These are phyloP conservation scores for Acanthosepion esculentum DNA, from an alignment of 2,888 invertebrate genomes.

Conservation along the genomic window DNA sequence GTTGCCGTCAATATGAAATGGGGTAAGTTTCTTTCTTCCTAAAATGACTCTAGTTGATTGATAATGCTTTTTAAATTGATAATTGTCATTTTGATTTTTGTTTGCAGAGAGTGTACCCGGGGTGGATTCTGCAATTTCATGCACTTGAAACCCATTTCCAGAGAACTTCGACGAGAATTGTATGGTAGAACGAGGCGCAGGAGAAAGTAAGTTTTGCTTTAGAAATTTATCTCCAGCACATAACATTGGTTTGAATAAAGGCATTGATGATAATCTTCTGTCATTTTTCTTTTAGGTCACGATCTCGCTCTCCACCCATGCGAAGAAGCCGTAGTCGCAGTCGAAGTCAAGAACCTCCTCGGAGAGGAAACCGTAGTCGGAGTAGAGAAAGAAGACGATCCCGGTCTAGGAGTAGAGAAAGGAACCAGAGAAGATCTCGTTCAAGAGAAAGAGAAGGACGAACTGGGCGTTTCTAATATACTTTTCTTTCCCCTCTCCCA, in stretches of 20 bases:
- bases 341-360: constrained; percentile 58
- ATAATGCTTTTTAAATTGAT: too few species aligned
- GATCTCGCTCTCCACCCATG: constrained; percentile 66
- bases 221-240: not conserved
- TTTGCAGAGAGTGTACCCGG: constrained; percentile 89
- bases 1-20: constrained; percentile 99
- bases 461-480: constrained; percentile 56
- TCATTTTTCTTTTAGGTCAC: constrained; percentile 52
- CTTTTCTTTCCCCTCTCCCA: too few species aligned
- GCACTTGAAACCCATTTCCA: constrained; percentile 98
- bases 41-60: not conserved
- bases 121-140: constrained; percentile 99
- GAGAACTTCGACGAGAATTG: constrained; percentile 88
- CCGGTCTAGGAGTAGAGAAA: constrained; percentile 50
- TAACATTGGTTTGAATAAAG: too few species aligned
- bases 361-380: constrained; percentile 56
- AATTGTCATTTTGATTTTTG: not conserved
- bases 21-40: constrained; percentile 78
- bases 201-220: constrained; percentile 41
- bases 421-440: constrained; percentile 56
- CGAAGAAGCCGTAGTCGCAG: constrained; percentile 64
- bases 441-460: constrained; percentile 60
- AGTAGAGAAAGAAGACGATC: constrained; percentile 53
- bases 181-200: constrained; percentile 68
- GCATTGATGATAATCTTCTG: not conserved